Base-by-base conservation (phyloP, 2,113 vertebrate genomes). In the Rhinogobius similis region DNA sequence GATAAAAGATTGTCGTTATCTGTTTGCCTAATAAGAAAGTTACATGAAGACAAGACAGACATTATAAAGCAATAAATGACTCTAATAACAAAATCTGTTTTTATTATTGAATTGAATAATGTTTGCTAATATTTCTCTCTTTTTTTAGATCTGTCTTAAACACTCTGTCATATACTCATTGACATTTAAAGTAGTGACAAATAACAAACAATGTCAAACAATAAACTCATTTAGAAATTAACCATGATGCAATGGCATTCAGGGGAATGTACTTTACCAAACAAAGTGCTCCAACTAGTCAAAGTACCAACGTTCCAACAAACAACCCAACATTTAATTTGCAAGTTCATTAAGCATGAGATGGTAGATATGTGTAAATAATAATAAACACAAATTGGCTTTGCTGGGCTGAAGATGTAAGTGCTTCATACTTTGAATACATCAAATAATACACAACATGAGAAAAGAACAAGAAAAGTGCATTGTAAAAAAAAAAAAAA, bases 81-180 rank as follows among this genome's bases (percentile, higher is more conserved):
- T 27, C 18, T 32, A 68, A 55, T 84, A 81, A 69, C 76, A 86
- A 90, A 87, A 83, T 74, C 59, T 70, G 20, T 50, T 88, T 85
- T 82, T 89, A 86, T 82, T 88, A 86, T 88, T 77, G 20, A 84
- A 53, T 85, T 79, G 36, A 75, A 72, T 88, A 71, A 81, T 79
- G 69, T 63, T 43, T 65, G 68, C 62, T 82, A 81, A 82, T 76
- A 83, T 74, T 79, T 87, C 70, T 81, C 64, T 81, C 64, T 78
- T 29, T 65, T 78, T 70, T 75, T 62, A 63, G 41, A 59, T 78
- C 70, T 46, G n/a, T 67, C 66, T 24, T 21, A 12, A 71, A 76
- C 39, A 65, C 44, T 69, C 66, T 59, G 21, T 67, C 70, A 73
- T n/a, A 77, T 65, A 68, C 38, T 52, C 52, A 76, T 74, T 23